Evolutionary conservation across 2,888 invertebrate genomes (phyloP).

Genomic region (Caenorhabditis angaria): DNA sequence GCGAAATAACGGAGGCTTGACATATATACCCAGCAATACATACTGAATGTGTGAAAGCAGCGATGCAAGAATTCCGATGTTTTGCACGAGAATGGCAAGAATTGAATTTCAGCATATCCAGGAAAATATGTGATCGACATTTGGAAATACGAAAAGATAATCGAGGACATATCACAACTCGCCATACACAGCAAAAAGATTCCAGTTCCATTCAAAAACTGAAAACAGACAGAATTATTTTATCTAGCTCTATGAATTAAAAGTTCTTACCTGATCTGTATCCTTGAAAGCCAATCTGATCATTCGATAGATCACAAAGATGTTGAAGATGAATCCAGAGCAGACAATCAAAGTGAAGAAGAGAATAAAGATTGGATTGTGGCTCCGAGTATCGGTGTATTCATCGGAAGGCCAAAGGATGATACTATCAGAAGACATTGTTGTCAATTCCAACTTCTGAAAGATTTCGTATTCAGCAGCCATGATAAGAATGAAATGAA

Average conservation of each 20-base stretch:
- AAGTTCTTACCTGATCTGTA: slow-evolving; percentile 61
- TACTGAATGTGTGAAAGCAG: slow-evolving; percentile 58
- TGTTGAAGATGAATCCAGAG: slow-evolving; percentile 55
- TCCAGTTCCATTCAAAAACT: slow-evolving; percentile 66
- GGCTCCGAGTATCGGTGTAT: background rate
- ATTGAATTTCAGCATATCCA: slow-evolving; percentile 9
- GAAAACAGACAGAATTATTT: slow-evolving; percentile 19
- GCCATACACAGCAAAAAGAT: slow-evolving; percentile 62
- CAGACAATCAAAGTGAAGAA: slow-evolving; percentile 38
- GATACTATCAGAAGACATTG: too few relatives aligned
- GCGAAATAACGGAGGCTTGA: slow-evolving; percentile 61
- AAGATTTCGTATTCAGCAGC: too few relatives aligned
- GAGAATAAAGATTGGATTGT: background rate
- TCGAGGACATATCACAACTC: slow-evolving; percentile 52
- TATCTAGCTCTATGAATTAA: background rate
- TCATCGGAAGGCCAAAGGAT: background rate
- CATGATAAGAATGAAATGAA: too few relatives aligned
- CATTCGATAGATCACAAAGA: slow-evolving; percentile 60
- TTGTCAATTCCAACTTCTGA: too few relatives aligned
- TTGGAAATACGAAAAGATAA: slow-evolving; percentile 49
- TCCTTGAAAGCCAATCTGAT: slow-evolving; percentile 42
- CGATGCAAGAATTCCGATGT: slow-evolving; percentile 51
- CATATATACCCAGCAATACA: slow-evolving; percentile 68
- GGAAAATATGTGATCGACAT: slow-evolving; percentile 31
- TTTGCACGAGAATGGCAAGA: slow-evolving; percentile 48